Evolutionary conservation across 1,140 invertebrate species (phyloP).

Genomic region (Trypoxylus dichotomus): DNA sequence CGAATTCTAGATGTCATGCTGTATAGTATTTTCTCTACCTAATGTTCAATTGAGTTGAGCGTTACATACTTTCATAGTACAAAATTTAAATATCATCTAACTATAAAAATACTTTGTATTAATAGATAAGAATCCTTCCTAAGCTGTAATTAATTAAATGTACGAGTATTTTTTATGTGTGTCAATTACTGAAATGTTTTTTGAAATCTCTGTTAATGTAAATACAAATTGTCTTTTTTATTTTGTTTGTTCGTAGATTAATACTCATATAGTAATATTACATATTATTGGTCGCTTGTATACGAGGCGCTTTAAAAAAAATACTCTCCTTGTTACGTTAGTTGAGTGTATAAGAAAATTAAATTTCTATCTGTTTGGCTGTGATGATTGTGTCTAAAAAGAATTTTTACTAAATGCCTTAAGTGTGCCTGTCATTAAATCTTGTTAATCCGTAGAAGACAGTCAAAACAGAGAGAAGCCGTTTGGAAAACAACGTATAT

Average conservation of each 20-base stretch:
- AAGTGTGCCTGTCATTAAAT: constrained; percentile 30
- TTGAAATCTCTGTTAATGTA: too few relatives aligned
- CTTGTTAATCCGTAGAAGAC: constrained; percentile 8
- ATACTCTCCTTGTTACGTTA: neutral
- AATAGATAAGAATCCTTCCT: too few relatives aligned
- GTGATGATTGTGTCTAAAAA: constrained; percentile 37
- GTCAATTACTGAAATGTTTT: too few relatives aligned
- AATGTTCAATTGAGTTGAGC: neutral
- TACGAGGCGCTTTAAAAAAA: constrained; percentile 21
- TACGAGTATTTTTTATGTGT: too few relatives aligned
- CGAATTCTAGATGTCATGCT: too few relatives aligned
- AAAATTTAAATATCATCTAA: constrained; percentile 2
- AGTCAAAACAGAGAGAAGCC: constrained; percentile 32
- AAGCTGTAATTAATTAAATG: too few relatives aligned
- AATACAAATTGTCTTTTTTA: neutral
- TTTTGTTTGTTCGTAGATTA: neutral
- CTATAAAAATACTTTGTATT: neutral
- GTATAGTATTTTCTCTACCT: neutral
- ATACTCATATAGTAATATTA: neutral
- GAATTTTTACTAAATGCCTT: constrained; percentile 35
- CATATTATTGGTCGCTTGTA: constrained; percentile 28
- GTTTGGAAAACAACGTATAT: constrained; percentile 25
- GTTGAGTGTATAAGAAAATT: constrained; percentile 19
- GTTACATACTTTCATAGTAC: constrained; percentile 2
- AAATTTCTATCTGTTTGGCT: constrained; percentile 37